A percentile compares a stretch with the other conserved stretches of the same genome.
phyloP scores from a whole-genome alignment of 2,888 invertebrate species.

The Iphiclides podalirius region DNA sequence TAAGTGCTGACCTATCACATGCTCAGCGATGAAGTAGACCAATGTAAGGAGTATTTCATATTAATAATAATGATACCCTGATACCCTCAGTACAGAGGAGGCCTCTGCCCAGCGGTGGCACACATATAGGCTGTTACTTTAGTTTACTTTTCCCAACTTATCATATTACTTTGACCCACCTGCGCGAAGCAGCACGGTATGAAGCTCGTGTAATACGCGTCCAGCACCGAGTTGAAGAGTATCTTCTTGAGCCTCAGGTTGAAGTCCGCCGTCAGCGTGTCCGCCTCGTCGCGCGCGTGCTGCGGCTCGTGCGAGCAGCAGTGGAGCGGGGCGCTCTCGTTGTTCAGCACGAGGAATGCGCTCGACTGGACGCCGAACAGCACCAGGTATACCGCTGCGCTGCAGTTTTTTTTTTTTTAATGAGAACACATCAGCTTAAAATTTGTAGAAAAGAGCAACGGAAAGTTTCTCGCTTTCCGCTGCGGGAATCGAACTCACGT shows the following conservation, averaged over 20 bases:
- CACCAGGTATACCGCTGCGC: slow-evolving; percentile 87
- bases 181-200: slow-evolving; percentile 94
- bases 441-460: too few relatives aligned
- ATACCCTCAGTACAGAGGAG: too few relatives aligned
- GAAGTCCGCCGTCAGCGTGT: slow-evolving; percentile 91
- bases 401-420: slow-evolving; percentile 41
- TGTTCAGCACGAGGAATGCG: slow-evolving; percentile 85
- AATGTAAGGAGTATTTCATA: too few relatives aligned
- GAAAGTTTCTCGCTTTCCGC: too few relatives aligned
- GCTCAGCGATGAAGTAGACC: too few relatives aligned
- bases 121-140: too few relatives aligned
- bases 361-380: slow-evolving; percentile 89
- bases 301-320: slow-evolving; percentile 87
- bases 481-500: too few relatives aligned
- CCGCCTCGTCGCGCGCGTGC: slow-evolving; percentile 91
- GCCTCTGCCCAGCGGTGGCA: too few relatives aligned
- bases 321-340: slow-evolving; percentile 84
- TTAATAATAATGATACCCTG: too few relatives aligned
- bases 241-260: slow-evolving; percentile 94
- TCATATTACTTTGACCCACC: slow-evolving; percentile 61
- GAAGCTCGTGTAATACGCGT: slow-evolving; percentile 93
- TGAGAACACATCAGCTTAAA: too few relatives aligned
- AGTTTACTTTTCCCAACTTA: too few relatives aligned
- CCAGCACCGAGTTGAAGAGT: slow-evolving; percentile 89
- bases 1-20: too few relatives aligned